phyloP scores from a whole-genome alignment of 2,797 vertebrate species.

The Spondyliosoma cantharus region DNA sequence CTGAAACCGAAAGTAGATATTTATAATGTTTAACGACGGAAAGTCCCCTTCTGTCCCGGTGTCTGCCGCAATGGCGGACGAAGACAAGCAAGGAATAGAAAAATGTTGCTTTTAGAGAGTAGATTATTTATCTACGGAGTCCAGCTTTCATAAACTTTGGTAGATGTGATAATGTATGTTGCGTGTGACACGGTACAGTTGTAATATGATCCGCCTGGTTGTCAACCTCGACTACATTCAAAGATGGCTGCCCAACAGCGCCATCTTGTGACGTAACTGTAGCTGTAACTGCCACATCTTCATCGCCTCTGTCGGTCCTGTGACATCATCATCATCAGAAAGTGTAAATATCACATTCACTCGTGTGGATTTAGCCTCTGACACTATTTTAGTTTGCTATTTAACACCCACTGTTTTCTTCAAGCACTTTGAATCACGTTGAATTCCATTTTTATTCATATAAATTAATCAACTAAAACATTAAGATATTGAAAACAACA shows the following conservation, averaged over 20 bases:
- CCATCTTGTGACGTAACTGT: conserved; percentile 7
- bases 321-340: too few species aligned
- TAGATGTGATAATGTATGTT: too few species aligned
- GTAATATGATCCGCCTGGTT: not conserved
- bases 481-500: too few species aligned
- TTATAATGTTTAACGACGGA: not conserved
- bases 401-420: too few species aligned
- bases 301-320: not conserved
- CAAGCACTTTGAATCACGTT: too few species aligned
- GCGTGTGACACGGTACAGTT: not conserved
- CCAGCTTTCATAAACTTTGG: not conserved
- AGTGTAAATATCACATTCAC: not conserved
- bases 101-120: too few species aligned
- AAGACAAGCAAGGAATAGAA: accelerated
- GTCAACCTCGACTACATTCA: accelerated
- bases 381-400: too few species aligned
- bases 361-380: too few species aligned
- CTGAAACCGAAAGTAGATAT: conserved; percentile 63
- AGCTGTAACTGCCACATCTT: not conserved
- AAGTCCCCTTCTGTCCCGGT: conserved; percentile 35
- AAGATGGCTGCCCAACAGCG: conserved; percentile 6
- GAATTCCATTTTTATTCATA: too few species aligned
- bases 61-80: not conserved
- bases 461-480: too few species aligned
- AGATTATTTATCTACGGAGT: accelerated